Evolutionary conservation across 1,140 invertebrate genomes (phyloP).

Genomic region (Melipona quadrifasciata): DNA sequence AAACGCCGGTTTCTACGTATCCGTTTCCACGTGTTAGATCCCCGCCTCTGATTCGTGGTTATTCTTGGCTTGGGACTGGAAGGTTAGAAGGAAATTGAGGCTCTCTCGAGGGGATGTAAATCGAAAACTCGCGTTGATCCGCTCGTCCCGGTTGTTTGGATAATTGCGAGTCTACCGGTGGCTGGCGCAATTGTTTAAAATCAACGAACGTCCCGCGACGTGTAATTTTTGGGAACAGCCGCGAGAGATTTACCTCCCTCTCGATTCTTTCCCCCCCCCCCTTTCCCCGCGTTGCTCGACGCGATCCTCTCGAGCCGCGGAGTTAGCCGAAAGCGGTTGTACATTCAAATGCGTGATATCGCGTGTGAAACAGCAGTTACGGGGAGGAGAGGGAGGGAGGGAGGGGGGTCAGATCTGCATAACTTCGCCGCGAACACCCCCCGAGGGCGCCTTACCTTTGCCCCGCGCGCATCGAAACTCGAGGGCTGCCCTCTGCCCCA

Average conservation of each 20-base stretch:
- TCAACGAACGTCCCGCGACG: neutral
- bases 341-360: constrained; percentile 76
- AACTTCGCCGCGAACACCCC: constrained; percentile 71
- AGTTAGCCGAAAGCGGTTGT: constrained; percentile 72
- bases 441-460: constrained; percentile 63
- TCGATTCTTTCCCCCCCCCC: no score
- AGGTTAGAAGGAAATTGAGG: neutral
- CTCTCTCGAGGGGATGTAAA: neutral
- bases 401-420: constrained; percentile 74
- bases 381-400: no score
- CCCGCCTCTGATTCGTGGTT: neutral
- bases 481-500: neutral
- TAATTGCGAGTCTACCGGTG: no score
- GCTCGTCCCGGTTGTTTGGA: no score
- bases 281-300: no score
- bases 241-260: neutral
- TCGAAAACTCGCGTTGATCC: neutral
- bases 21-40: neutral
- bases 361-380: constrained; percentile 76
- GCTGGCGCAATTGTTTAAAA: neutral
- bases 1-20: neutral
- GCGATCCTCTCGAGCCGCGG: no score
- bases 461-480: constrained; percentile 60
- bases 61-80: neutral
- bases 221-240: constrained; percentile 3